Evolutionary conservation across 1,140 invertebrate species (phyloP).

Genomic region (Apolygus lucorum): DNA sequence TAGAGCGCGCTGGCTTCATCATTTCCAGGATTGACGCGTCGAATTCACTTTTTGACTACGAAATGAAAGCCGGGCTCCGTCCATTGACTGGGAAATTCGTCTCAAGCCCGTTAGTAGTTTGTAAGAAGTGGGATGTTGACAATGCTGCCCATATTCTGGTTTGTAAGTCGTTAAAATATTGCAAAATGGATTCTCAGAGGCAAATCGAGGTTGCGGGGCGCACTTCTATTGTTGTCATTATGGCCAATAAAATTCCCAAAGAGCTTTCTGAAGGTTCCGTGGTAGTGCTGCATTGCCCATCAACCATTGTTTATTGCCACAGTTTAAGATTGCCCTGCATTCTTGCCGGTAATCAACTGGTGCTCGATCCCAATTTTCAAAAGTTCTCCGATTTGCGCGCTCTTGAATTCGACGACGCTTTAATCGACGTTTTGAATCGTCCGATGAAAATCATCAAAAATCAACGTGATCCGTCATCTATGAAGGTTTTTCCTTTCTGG

Average conservation of each 20-base stretch:
- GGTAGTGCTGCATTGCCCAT: neutral
- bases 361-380: neutral
- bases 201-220: neutral
- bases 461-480: neutral
- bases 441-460: neutral
- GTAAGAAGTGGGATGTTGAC: neutral
- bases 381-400: no score
- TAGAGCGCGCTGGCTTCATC: neutral
- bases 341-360: neutral
- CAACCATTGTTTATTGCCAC: neutral
- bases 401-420: no score
- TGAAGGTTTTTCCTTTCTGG: neutral
- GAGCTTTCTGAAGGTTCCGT: neutral
- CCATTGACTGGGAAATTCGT: neutral
- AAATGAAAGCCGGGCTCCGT: constrained; percentile 1
- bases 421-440: neutral
- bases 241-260: neutral
- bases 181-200: neutral
- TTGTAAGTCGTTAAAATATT: neutral
- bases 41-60: constrained; percentile 1
- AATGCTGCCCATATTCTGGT: neutral
- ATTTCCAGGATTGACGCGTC: neutral
- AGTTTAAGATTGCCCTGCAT: neutral
- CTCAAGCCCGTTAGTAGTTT: neutral
- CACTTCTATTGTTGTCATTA: neutral